These are phyloP conservation scores for Periophthalmodon schlosseri DNA, from an alignment of 2,113 vertebrate genomes.

Conservation along the genomic window DNA sequence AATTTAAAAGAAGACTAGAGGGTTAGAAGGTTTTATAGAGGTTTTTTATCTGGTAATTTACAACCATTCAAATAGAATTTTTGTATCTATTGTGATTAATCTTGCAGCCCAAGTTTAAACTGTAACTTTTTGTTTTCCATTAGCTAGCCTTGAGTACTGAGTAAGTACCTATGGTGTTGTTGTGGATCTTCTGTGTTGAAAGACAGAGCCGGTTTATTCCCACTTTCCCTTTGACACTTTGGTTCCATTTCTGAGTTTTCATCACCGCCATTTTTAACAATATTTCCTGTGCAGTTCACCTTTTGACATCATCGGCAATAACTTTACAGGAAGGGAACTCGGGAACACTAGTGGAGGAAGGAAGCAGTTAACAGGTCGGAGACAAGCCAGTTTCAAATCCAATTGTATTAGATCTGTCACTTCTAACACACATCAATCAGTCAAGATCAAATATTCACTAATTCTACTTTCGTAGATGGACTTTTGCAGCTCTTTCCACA, in stretches of 20 bases:
- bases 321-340: constrained; percentile 62
- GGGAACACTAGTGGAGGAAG: constrained; percentile 51
- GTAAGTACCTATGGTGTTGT: too few relatives aligned
- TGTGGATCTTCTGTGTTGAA: neutral
- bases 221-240: constrained; percentile 24
- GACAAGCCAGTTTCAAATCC: constrained; percentile 15
- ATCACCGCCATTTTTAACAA: constrained; percentile 21
- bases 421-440: neutral
- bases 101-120: too few relatives aligned
- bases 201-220: constrained; percentile 36
- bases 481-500: neutral
- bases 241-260: constrained; percentile 31
- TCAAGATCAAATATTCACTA: constrained; percentile 3
- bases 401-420: neutral
- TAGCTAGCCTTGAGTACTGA: neutral
- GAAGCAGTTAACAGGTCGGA: constrained; percentile 43
- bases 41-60: neutral
- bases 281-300: constrained; percentile 67
- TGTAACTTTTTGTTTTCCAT: neutral
- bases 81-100: too few relatives aligned
- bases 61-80: too few relatives aligned
- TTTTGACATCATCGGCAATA: constrained; percentile 49
- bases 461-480: neutral
- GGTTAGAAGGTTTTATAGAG: neutral
- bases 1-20: too few relatives aligned